These are phyloP conservation scores for Cydia splendana DNA, from an alignment of 1,140 invertebrate species.

Conservation along the genomic window DNA sequence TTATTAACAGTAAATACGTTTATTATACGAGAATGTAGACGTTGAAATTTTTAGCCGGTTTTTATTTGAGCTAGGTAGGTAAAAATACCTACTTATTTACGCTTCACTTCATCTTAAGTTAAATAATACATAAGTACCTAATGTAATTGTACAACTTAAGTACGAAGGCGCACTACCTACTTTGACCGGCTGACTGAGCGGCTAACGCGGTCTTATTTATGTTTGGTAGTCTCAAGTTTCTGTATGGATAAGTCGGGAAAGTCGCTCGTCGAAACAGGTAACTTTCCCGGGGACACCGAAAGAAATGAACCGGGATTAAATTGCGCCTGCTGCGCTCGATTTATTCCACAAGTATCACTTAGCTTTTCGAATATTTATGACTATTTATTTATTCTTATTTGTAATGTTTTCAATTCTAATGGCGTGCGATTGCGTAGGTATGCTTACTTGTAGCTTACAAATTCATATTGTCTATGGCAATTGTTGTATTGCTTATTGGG, in stretches of 20 bases:
- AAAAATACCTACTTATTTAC: neutral
- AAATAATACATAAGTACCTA: neutral
- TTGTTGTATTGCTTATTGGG: neutral
- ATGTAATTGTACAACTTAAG: neutral
- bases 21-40: too few relatives aligned
- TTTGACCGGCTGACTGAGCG: conserved; percentile 18
- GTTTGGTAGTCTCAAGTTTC: conserved; percentile 41
- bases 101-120: neutral
- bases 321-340: conserved; percentile 27
- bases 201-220: conserved; percentile 24
- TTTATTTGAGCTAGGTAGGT: neutral
- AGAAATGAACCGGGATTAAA: conserved; percentile 29
- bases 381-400: conserved; percentile 4
- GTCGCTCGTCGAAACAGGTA: conserved; percentile 35
- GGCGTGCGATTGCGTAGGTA: conserved; percentile 19
- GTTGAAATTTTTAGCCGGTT: too few relatives aligned
- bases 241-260: conserved; percentile 44
- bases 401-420: conserved; percentile 2
- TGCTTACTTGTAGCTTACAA: conserved; percentile 26
- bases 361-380: conserved; percentile 6
- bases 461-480: neutral
- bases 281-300: conserved; percentile 19
- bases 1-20: too few relatives aligned
- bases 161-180: neutral
- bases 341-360: conserved; percentile 17